phyloP scores from a whole-genome alignment of 2,888 invertebrate species.

The Stegana nigrithorax region DNA sequence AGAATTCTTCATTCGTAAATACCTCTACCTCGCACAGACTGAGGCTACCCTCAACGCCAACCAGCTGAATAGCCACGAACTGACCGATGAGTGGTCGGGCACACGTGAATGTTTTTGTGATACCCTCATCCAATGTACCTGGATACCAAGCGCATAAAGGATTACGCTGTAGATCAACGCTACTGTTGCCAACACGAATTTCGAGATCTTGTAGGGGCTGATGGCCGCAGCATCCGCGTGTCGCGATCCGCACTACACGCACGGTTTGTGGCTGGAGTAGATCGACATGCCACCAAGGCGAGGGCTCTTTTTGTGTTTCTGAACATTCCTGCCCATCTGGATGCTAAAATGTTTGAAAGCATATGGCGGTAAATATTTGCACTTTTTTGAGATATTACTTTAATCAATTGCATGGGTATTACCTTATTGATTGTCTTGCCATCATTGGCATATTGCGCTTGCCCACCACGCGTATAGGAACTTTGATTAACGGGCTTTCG shows the following conservation, averaged over 20 bases:
- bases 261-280: slow-evolving; percentile 85
- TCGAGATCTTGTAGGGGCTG: slow-evolving; percentile 90
- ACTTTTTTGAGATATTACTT: background rate
- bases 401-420: slow-evolving; percentile 16
- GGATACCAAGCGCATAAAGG: slow-evolving; percentile 95
- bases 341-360: slow-evolving; percentile 70
- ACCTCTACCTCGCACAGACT: slow-evolving; percentile 93
- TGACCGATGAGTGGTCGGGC: slow-evolving; percentile 87
- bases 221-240: slow-evolving; percentile 77
- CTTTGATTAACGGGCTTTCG: slow-evolving; percentile 92
- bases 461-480: slow-evolving; percentile 86
- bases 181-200: slow-evolving; percentile 92
- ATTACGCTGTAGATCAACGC: slow-evolving; percentile 86
- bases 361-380: background rate
- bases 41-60: slow-evolving; percentile 89
- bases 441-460: slow-evolving; percentile 86
- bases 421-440: slow-evolving; percentile 79
- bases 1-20: slow-evolving; percentile 91
- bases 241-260: slow-evolving; percentile 87
- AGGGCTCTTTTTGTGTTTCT: slow-evolving; percentile 88
- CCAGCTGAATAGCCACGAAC: slow-evolving; percentile 88
- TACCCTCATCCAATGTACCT: slow-evolving; percentile 92
- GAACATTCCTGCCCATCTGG: slow-evolving; percentile 90
- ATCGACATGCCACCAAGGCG: slow-evolving; percentile 95
- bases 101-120: slow-evolving; percentile 89